Base-by-base conservation (phyloP, 2,797 vertebrate genomes). In the Erpetoichthys calabaricus region DNA sequence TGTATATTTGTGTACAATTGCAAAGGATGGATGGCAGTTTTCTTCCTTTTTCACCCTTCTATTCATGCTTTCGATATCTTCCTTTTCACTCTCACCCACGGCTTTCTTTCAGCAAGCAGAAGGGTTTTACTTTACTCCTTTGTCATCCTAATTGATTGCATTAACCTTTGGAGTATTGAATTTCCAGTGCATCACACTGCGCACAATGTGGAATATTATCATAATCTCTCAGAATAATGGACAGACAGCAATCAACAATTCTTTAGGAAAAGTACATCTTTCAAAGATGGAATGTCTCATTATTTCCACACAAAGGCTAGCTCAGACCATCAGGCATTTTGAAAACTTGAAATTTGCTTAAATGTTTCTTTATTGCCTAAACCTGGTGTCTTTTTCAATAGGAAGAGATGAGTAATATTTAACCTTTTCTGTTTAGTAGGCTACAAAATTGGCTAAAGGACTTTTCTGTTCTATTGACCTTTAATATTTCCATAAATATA, bases 61-160 rank as follows among this genome's bases (percentile, higher is more conserved):
- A 77, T 75, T 83, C 73, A 78, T 72, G 70, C 78, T 82, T 83
- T 83, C 76, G 79, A 77, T 83, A 79, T 64, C 77, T 81, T 78
- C 71, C 67, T 70, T 75, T 67, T 70, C 76, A 76, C 75, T 74
- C 75, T 72, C 70, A 74, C 75, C 67, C 74, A 79, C 8, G 76
- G 76, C 81, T 78, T 79, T 83, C 90, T 91, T 91, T 91, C 88
- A 89, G 88, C 86, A 75, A 91, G 91, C 91, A 91, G 84, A 85
- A 90, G 91, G 90, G 90, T 90, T 94, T 95, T 91, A 91, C 91
- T 95, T 94, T 87, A 93, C 91, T 94, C 92, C 91, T 93, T 94
- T 94, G 92, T 96, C 92, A 94, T 94, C 92, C 89, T 96, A 97
- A 97, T 97, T 97, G 94, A 97, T 97, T 97, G 92, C 92, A 97